These are phyloP conservation scores for Hydrophis major DNA, from an alignment of 2,797 vertebrate species.

Conservation along the genomic window DNA sequence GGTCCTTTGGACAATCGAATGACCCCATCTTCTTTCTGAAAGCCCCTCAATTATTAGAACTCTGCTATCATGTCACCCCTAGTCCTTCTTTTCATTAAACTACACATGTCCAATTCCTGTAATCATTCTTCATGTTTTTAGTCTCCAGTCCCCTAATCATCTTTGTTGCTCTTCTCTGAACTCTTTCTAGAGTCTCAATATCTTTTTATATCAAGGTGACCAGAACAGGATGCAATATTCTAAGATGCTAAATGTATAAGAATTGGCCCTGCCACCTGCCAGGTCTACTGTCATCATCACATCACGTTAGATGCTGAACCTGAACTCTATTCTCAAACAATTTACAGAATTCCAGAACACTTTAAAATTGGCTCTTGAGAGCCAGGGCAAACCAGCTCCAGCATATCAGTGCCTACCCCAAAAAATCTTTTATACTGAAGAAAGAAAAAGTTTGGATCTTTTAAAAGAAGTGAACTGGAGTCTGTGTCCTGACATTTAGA, in stretches of 20 bases:
- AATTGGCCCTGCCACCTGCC: too few species aligned
- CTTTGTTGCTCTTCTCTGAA: too few species aligned
- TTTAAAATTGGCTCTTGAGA: not conserved
- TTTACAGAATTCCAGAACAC: not conserved
- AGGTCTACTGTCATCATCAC: not conserved
- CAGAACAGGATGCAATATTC: too few species aligned
- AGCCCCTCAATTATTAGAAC: not conserved
- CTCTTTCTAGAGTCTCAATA: too few species aligned
- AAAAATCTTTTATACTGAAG: not conserved
- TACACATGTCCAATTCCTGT: not conserved
- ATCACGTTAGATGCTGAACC: not conserved
- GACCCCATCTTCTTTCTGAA: not conserved
- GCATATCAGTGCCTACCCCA: not conserved
- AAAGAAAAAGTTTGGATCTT: not conserved
- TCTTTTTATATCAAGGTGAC: too few species aligned
- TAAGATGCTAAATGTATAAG: too few species aligned
- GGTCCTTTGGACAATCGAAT: not conserved
- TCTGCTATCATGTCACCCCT: not conserved
- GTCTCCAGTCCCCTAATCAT: not conserved
- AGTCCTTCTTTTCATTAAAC: not conserved
- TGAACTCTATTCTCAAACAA: not conserved
- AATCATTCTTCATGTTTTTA: not conserved
- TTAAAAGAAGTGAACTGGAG: not conserved
- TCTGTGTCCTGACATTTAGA: not conserved
- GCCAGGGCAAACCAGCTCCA: not conserved